These are phyloP conservation scores for Phaethornis superciliosus DNA, from an alignment of 2,113 vertebrate genomes.

Conservation along the genomic window DNA sequence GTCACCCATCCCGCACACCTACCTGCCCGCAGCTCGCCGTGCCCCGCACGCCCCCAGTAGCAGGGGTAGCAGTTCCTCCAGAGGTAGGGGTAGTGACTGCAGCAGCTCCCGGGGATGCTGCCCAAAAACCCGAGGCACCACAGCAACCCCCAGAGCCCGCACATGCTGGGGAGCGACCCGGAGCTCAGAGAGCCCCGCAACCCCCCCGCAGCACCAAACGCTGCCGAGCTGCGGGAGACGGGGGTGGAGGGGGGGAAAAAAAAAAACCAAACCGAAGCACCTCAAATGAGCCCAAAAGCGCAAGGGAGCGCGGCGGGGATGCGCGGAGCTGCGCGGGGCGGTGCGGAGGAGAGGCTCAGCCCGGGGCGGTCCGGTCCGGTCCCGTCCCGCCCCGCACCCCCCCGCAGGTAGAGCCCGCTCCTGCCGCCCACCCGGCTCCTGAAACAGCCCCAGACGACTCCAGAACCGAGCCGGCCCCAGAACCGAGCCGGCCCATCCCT, in stretches of 20 bases:
- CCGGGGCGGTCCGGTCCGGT: not conserved
- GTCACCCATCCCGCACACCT: constrained; percentile 14
- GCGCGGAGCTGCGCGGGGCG: not conserved
- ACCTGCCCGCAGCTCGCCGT: constrained; percentile 75
- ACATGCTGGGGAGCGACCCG: not conserved
- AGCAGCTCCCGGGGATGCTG: constrained; percentile 48
- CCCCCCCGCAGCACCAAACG: not conserved
- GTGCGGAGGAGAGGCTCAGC: not conserved
- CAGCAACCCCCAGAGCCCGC: constrained; percentile 53
- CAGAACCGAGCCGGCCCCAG: too few species aligned
- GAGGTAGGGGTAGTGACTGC: constrained; percentile 75
- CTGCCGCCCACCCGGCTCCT: too few species aligned
- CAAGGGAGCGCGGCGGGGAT: not conserved
- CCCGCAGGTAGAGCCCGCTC: constrained; percentile 54
- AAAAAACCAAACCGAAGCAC: too few species aligned
- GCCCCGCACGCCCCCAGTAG: constrained; percentile 69
- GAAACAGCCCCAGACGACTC: too few species aligned
- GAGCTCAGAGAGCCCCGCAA: not conserved
- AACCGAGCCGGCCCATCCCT: not conserved
- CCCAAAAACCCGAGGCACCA: constrained; percentile 62
- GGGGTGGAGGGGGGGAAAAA: not conserved
- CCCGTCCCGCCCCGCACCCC: not conserved
- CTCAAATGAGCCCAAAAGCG: not conserved
- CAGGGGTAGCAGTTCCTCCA: constrained; percentile 87
- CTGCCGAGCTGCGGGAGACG: not conserved